Evolutionary conservation across 2,113 vertebrate genomes (phyloP), one percentile per base, ranked within the genome.

Genomic region (Anas platyrhynchos): DNA sequence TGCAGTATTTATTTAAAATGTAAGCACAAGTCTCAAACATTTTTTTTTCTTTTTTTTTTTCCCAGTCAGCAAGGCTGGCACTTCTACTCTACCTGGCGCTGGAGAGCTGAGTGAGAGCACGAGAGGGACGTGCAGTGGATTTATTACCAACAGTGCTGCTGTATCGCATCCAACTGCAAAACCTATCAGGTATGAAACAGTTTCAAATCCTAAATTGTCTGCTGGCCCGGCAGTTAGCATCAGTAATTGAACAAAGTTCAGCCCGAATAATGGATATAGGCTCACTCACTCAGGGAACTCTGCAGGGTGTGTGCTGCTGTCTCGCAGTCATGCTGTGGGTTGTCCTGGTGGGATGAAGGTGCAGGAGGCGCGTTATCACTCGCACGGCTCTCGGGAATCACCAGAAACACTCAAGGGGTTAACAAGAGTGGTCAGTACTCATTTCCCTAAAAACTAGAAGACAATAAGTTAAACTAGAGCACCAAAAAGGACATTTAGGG

Each of bases 101-200:
- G 34, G 27, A 55, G 62, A 83, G 58, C 52, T 17, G 63, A 14
- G 9, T 5, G 65, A 16, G 58, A 43, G 82, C 76, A 2, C 7
- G 83, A 88, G 76, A 62, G 36, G 76, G 75, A 87, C 82, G 78
- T 65, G 21, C 32, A 36, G 29, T 6, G 21, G 36, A 66, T 59
- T 69, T 44, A 12, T 50, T 15, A 54, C 8, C 78, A 85, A 54
- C 36, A 41, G 4, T 0, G 6, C 36, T 8, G 15, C 17, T 84
- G 63, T 82, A 83, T 83, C 62, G 21, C 55, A 87, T 50, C 59
- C 74, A 83, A 29, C 59, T 91, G 91, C 78, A 87, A 85, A 94
- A 89, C 76, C 1, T 87, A 73, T 26, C 63, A 21, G 26, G 52
- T 58, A 79, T 63, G 54, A 89, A 94, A 87, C 5, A 29, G 54